Conservation (phyloP, 2,888 invertebrate genomes). For the Volucella bombylans region DNA sequence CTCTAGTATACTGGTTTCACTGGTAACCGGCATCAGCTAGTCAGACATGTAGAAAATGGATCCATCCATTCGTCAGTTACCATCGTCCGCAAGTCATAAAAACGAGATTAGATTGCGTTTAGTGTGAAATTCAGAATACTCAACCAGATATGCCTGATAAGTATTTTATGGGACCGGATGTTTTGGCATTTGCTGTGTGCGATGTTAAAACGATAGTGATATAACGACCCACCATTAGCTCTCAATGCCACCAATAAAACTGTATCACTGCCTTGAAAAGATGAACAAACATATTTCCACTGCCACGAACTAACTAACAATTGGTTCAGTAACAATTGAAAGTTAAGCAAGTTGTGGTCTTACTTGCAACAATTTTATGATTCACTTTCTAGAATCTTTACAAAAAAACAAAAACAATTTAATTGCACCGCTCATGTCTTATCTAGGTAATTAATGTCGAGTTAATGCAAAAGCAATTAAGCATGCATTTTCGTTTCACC, state of each 20-base stretch:
- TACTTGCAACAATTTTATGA: slow-evolving; percentile 16
- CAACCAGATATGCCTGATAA: neutral
- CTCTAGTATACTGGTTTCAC: no score
- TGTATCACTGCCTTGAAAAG: no score
- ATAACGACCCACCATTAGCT: neutral
- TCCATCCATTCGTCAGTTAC: no score
- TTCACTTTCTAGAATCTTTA: slow-evolving; percentile 31
- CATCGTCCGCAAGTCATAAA: neutral
- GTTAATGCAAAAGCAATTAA: slow-evolving; percentile 42
- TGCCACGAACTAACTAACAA: no score
- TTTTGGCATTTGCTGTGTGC: neutral
- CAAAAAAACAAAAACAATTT: slow-evolving; percentile 19
- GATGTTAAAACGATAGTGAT: neutral
- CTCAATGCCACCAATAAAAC: no score
- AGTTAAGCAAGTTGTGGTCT: neutral
- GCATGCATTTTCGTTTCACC: slow-evolving; percentile 58
- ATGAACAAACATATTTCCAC: neutral
- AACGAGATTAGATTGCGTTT: slow-evolving; percentile 5
- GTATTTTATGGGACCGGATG: slow-evolving; percentile 31
- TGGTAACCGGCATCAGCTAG: no score
- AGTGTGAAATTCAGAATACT: slow-evolving; percentile 4
- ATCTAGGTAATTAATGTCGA: slow-evolving; percentile 15
- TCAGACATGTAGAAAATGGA: no score
- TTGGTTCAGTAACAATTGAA: no score
- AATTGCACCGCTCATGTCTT: slow-evolving; percentile 29